Evolutionary conservation across 1,140 invertebrate genomes (phyloP).

Genomic region (Panagrolaimus sp.): DNA sequence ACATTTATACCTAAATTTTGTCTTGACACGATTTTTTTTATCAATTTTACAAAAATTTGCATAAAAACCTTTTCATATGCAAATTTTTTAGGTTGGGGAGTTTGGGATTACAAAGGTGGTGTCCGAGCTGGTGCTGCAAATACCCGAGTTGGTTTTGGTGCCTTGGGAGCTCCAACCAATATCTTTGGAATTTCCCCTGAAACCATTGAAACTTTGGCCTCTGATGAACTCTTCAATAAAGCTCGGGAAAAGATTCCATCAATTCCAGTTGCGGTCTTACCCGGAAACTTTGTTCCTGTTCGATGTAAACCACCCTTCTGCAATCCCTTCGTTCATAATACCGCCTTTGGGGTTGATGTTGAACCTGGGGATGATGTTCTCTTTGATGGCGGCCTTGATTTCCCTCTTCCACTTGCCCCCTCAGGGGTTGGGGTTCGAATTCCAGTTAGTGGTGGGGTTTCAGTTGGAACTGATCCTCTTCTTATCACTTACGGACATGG

Average conservation of each 20-base stretch:
- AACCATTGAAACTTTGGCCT: slow-evolving; percentile 33
- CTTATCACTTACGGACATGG: slow-evolving; percentile 45
- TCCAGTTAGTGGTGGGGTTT: slow-evolving; percentile 32
- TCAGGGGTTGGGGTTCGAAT: slow-evolving; percentile 40
- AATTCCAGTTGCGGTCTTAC: slow-evolving; percentile 38
- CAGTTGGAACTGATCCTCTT: slow-evolving; percentile 42
- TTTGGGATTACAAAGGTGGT: slow-evolving; percentile 45
- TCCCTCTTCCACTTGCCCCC: slow-evolving; percentile 39
- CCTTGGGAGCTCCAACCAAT: slow-evolving; percentile 33
- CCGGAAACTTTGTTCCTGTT: slow-evolving; percentile 44
- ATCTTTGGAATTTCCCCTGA: slow-evolving; percentile 40
- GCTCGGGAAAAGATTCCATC: slow-evolving; percentile 38
- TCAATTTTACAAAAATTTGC: too few species aligned
- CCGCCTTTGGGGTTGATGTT: slow-evolving; percentile 43
- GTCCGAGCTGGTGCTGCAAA: slow-evolving; percentile 39
- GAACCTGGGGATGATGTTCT: slow-evolving; percentile 42
- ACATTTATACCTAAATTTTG: too few species aligned
- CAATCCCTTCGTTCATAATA: slow-evolving; percentile 43
- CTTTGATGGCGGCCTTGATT: slow-evolving; percentile 40
- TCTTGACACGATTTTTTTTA: too few species aligned
- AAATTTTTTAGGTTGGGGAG: slow-evolving; percentile 32
- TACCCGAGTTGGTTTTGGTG: slow-evolving; percentile 40
- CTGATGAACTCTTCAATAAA: slow-evolving; percentile 37
- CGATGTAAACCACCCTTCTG: slow-evolving; percentile 44
- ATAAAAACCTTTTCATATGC: too few species aligned